These are phyloP conservation scores for Danio kyathit DNA, from an alignment of 2,797 vertebrate species.

Conservation along the genomic window DNA sequence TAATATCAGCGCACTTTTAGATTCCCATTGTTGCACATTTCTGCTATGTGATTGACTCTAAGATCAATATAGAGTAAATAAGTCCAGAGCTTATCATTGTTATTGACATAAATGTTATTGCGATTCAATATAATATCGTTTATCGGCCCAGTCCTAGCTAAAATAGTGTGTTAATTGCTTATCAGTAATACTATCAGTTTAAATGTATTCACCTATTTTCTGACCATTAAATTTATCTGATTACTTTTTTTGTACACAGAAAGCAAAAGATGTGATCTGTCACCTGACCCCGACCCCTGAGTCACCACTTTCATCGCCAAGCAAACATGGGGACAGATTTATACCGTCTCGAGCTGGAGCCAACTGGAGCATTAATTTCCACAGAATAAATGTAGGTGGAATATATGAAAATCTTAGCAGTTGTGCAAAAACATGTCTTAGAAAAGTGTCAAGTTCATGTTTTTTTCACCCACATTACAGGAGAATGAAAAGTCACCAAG, in stretches of 20 bases:
- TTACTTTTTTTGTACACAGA: constrained; percentile 58
- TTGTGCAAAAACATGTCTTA: not conserved
- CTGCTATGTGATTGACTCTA: too few relatives aligned
- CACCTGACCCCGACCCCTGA: constrained; percentile 90
- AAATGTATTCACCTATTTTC: not conserved
- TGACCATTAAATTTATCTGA: not conserved
- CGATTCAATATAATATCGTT: too few relatives aligned
- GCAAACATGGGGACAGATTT: constrained; percentile 97
- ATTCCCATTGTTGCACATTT: too few relatives aligned
- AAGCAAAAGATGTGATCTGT: constrained; percentile 88
- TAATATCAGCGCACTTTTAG: too few relatives aligned
- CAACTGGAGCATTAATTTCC: constrained; percentile 99
- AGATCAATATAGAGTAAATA: too few relatives aligned
- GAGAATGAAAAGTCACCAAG: constrained; percentile 98
- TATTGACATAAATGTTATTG: too few relatives aligned
- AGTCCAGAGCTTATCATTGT: too few relatives aligned
- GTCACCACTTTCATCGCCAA: constrained; percentile 95
- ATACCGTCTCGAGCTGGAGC: constrained; percentile 97
- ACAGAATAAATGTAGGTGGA: constrained; percentile 93
- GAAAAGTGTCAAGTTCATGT: not conserved
- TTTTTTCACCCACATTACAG: constrained; percentile 71
- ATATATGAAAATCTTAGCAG: not conserved
- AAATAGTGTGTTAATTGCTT: too few relatives aligned
- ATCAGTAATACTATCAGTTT: too few relatives aligned
- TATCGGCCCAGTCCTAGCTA: too few relatives aligned